A percentile compares a stretch with the other conserved stretches of the same genome.
These are phyloP conservation scores for Diorhabda sublineata DNA, from an alignment of 1,140 invertebrate species.

Conservation along the genomic window DNA sequence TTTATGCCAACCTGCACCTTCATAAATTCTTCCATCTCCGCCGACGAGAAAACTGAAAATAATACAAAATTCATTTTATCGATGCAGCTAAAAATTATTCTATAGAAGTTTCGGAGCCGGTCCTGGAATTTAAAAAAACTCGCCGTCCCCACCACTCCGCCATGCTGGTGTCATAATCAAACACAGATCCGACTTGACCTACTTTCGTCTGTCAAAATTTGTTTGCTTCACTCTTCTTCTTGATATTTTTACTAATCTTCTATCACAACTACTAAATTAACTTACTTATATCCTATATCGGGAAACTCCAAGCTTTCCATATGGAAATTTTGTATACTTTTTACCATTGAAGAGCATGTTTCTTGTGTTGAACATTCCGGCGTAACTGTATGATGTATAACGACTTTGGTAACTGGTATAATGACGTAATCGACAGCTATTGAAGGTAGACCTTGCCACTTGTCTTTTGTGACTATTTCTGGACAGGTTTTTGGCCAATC, in stretches of 20 bases:
- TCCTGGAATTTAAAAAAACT: too few relatives aligned
- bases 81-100: too few relatives aligned
- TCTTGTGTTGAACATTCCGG: conserved; percentile 51
- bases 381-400: conserved; percentile 68
- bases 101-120: too few relatives aligned
- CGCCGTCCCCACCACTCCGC: too few relatives aligned
- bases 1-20: conserved; percentile 70
- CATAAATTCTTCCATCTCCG: conserved; percentile 72
- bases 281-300: conserved; percentile 62
- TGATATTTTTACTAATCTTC: neutral
- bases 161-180: too few relatives aligned
- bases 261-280: neutral
- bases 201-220: too few relatives aligned
- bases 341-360: conserved; percentile 50
- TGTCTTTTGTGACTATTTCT: conserved; percentile 33
- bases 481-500: conserved; percentile 33
- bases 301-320: conserved; percentile 52
- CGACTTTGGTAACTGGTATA: conserved; percentile 56
- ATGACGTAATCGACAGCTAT: conserved; percentile 52
- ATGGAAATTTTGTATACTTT: conserved; percentile 57
- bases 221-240: too few relatives aligned
- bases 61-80: too few relatives aligned
- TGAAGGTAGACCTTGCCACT: conserved; percentile 48
- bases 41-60: conserved; percentile 67
- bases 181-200: too few relatives aligned